Conservation (phyloP, 2,888 invertebrate species). For the Cheilosia urbana region DNA sequence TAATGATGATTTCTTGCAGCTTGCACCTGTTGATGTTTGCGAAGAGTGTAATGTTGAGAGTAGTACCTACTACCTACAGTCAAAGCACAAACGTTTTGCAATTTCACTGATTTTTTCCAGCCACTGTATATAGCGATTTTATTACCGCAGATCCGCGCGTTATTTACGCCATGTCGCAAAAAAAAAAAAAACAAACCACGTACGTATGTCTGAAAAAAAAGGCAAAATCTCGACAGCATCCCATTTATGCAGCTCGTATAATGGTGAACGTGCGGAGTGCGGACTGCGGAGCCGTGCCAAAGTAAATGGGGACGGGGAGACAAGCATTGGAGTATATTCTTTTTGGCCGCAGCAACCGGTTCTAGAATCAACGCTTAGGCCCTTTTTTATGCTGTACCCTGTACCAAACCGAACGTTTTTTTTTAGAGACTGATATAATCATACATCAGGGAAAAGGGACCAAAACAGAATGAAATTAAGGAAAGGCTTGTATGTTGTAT, state of each 20-base stretch:
- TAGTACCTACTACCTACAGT: slow-evolving; percentile 16
- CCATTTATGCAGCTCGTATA: slow-evolving; percentile 41
- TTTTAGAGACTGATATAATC: slow-evolving; percentile 52
- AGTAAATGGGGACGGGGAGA: slow-evolving; percentile 56
- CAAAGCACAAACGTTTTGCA: slow-evolving; percentile 71
- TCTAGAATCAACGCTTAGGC: slow-evolving; percentile 49
- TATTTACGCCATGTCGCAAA: slow-evolving; percentile 26
- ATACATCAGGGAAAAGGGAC: slow-evolving; percentile 49
- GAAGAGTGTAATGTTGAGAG: background rate
- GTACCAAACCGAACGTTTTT: slow-evolving; percentile 45
- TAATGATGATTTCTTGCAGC: slow-evolving; percentile 56
- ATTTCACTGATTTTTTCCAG: slow-evolving; percentile 70
- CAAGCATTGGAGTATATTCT: slow-evolving; percentile 43
- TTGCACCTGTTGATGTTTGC: slow-evolving; percentile 65
- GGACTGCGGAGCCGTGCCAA: background rate
- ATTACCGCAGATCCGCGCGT: slow-evolving; percentile 39
- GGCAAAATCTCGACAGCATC: slow-evolving; percentile 62
- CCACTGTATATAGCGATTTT: slow-evolving; percentile 49
- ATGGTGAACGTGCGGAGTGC: slow-evolving; percentile 39
- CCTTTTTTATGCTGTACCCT: slow-evolving; percentile 61
- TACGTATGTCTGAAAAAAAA: slow-evolving; percentile 27
- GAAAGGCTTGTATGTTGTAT: slow-evolving; percentile 21
- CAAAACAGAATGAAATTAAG: slow-evolving; percentile 61
- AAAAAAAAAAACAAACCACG: background rate
- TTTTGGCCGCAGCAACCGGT: slow-evolving; percentile 67